These are phyloP conservation scores for Blastobasis lacticolella DNA, from an alignment of 2,888 invertebrate genomes.

Conservation along the genomic window DNA sequence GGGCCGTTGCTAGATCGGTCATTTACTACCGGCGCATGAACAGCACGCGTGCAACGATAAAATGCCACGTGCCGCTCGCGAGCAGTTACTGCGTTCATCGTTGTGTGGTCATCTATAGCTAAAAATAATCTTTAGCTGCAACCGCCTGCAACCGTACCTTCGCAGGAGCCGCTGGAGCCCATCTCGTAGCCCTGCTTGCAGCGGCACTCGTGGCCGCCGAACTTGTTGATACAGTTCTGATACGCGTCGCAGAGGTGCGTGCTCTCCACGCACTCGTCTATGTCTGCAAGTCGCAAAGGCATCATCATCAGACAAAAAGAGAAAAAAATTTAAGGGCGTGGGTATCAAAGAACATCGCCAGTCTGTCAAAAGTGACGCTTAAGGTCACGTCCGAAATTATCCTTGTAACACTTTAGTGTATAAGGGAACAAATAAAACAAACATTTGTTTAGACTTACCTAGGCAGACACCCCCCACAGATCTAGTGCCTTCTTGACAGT, in stretches of 20 bases:
- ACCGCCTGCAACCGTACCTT: slow-evolving; percentile 66
- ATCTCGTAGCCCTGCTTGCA: slow-evolving; percentile 63
- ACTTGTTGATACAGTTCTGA: slow-evolving; percentile 68
- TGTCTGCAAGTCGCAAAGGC: slow-evolving; percentile 67
- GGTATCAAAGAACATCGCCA: not conserved
- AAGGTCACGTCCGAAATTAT: too few relatives aligned
- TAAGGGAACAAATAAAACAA: not conserved
- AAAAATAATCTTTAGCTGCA: too few relatives aligned
- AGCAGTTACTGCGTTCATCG: too few relatives aligned
- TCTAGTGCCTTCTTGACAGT: slow-evolving; percentile 76
- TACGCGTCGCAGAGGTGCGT: slow-evolving; percentile 62
- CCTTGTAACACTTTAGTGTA: not conserved
- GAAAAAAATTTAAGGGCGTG: not conserved
- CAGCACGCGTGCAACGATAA: too few relatives aligned
- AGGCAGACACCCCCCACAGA: slow-evolving; percentile 77
- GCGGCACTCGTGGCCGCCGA: slow-evolving; percentile 65
- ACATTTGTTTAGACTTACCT: slow-evolving; percentile 31
- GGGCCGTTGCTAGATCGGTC: too few relatives aligned
- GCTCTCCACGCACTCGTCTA: slow-evolving; percentile 85
- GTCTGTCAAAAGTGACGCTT: too few relatives aligned
- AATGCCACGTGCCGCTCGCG: too few relatives aligned
- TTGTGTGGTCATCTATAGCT: too few relatives aligned
- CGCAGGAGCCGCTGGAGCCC: slow-evolving; percentile 56
- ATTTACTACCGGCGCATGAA: too few relatives aligned
- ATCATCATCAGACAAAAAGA: too few relatives aligned